Conservation (phyloP, 2,113 vertebrate species). For the Rhinolophus ferrumequinum region DNA sequence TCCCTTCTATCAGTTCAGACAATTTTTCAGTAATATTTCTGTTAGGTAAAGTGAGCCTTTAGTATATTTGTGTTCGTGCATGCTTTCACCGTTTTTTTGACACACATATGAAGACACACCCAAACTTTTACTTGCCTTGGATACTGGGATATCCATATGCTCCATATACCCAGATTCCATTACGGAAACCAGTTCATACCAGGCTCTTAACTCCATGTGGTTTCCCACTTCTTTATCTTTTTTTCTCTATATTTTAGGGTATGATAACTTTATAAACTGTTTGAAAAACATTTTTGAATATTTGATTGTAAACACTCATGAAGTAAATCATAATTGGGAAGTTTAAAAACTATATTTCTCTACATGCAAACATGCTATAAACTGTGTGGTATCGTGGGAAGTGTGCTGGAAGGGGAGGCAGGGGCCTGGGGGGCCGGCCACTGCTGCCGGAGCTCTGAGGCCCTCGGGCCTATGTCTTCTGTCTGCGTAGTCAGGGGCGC, state of each 20-base stretch:
- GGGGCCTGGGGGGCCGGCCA: neutral
- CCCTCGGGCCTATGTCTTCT: neutral
- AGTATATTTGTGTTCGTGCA: neutral
- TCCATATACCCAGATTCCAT: neutral
- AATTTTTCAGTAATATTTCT: conserved; percentile 24
- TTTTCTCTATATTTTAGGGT: neutral
- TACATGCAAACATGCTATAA: neutral
- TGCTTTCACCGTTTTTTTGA: conserved; percentile 8
- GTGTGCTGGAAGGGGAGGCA: neutral
- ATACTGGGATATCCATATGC: neutral
- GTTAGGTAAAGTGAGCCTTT: neutral
- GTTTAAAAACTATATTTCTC: neutral
- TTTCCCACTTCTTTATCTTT: neutral
- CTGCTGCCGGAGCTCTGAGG: neutral
- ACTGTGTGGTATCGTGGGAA: neutral
- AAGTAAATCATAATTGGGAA: neutral
- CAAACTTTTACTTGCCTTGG: neutral
- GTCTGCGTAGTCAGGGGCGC: accelerated
- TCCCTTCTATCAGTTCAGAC: neutral
- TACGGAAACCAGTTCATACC: neutral
- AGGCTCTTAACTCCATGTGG: neutral
- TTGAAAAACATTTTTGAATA: neutral
- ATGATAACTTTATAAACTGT: neutral
- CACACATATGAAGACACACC: neutral
- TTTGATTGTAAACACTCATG: conserved; percentile 39